Base-by-base conservation (phyloP, 1,140 invertebrate genomes). In the Laodelphax striatellus region DNA sequence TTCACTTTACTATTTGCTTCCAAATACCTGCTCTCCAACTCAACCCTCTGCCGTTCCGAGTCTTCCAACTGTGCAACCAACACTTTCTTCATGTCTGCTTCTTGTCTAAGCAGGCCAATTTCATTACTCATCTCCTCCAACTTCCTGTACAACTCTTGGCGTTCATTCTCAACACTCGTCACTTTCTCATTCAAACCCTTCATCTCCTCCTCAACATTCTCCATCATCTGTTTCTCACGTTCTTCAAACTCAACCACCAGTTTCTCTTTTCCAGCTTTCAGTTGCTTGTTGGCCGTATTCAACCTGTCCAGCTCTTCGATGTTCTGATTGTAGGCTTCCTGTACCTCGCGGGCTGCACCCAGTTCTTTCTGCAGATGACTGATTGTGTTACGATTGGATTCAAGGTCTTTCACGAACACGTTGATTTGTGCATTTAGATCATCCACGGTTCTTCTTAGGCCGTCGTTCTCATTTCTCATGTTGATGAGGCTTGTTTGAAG, bases 381-480 rank as follows among this genome's bases (percentile, higher is more conserved):
- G 52, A 57, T 42, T 50, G 52, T 57, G 52, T 38, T 57, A 11
- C 41, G 34, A 31, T 41, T 31, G 34, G 46, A 16, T 8, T 22
- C 34, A 21, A 57, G 5, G 9, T 57, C 55, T 19, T 57, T n/a
- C n/a, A 38, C 11, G 22, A 62, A 21, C 9, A 46, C 4, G 22
- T 34, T 24, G 46, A 57, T 62, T 13, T 17, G 55, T 34, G 17
- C 43, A 83, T 65, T 34, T 78, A 72, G 61, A 72, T 69, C 22
- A 79, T 73, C 44, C 82, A 67, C 58, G 79, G 71, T 64, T 81
- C 76, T 71, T 81, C 79, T 24, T 58, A 77, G 73, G 52, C 75
- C 52, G n/a, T 55, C 43, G 24, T 55, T 60, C 41, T 62, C 60
- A 28, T 50, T 42, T 34, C 54, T 50, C 21, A 56, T 53, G 17